A percentile compares a stretch with the other conserved stretches of the same genome.
Conservation (phyloP, 2,888 invertebrate species). For the Onchidella celtica region DNA sequence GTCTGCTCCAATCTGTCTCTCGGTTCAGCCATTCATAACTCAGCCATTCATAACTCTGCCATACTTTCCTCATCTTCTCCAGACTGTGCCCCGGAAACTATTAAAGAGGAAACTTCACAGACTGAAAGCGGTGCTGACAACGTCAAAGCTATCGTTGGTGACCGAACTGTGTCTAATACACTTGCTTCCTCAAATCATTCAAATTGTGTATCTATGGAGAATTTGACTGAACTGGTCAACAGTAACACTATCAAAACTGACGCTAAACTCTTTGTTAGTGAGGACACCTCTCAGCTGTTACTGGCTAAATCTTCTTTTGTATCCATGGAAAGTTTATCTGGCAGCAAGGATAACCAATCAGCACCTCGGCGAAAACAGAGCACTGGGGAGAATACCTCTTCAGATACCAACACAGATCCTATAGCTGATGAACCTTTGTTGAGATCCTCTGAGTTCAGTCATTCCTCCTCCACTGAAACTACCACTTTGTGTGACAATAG, state of each 20-base stretch:
- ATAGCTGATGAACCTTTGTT: constrained; percentile 6
- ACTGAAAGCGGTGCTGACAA: not conserved
- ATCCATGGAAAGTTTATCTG: not conserved
- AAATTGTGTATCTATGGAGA: constrained; percentile 4
- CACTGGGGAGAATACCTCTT: not conserved
- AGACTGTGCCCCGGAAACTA: constrained; percentile 1
- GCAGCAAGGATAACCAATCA: not conserved
- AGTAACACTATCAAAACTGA: not conserved
- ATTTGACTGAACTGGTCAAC: not conserved
- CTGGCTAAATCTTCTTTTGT: constrained; percentile 18
- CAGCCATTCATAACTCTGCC: not conserved
- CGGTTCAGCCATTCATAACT: not conserved
- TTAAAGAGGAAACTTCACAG: constrained; percentile 1
- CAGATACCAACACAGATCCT: constrained; percentile 39
- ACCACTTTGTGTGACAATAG: not conserved
- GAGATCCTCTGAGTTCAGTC: constrained; percentile 10
- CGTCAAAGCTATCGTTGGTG: not conserved
- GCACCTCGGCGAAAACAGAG: not conserved
- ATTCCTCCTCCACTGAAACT: constrained; percentile 32
- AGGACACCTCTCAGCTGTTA: not conserved
- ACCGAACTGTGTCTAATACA: not conserved
- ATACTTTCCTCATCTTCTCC: not conserved
- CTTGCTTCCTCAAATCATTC: not conserved
- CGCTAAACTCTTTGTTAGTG: not conserved
- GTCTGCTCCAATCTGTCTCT: not conserved